phyloP scores from a whole-genome alignment of 2,113 vertebrate species.

The Salvelinus fontinalis region DNA sequence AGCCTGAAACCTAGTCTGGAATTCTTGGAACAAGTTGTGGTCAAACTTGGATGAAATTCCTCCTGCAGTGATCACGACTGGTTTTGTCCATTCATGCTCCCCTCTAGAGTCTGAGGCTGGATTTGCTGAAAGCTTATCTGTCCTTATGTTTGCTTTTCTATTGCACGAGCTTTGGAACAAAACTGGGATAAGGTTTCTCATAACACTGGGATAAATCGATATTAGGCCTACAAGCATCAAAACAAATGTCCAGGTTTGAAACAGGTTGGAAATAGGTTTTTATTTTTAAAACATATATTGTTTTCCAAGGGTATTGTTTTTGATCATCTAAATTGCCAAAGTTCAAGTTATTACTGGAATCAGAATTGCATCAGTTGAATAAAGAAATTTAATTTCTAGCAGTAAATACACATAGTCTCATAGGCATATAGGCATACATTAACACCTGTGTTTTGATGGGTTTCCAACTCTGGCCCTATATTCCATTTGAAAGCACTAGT shows the following conservation, averaged over 20 bases:
- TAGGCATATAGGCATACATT: background rate
- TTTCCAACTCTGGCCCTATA: slow-evolving; percentile 54
- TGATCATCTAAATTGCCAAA: no score
- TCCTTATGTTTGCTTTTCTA: background rate
- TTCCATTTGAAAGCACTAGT: slow-evolving; percentile 32
- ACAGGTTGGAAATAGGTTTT: background rate
- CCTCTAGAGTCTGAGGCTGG: background rate
- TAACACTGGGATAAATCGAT: background rate
- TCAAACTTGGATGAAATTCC: slow-evolving; percentile 1
- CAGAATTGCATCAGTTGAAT: no score
- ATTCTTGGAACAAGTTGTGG: background rate
- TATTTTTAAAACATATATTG: no score
- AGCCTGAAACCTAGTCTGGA: background rate
- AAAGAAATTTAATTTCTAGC: no score
- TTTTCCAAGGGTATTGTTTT: no score
- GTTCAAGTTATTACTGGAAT: no score
- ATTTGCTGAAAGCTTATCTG: background rate
- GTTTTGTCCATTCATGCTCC: background rate
- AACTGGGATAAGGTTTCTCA: background rate
- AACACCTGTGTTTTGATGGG: slow-evolving; percentile 36
- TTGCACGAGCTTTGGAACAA: background rate
- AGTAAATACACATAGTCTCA: no score
- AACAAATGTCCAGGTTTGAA: background rate
- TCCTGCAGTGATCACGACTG: background rate
- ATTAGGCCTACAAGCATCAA: background rate